These are phyloP conservation scores for Drosophila bocki DNA, from an alignment of 1,140 invertebrate genomes.

Conservation along the genomic window DNA sequence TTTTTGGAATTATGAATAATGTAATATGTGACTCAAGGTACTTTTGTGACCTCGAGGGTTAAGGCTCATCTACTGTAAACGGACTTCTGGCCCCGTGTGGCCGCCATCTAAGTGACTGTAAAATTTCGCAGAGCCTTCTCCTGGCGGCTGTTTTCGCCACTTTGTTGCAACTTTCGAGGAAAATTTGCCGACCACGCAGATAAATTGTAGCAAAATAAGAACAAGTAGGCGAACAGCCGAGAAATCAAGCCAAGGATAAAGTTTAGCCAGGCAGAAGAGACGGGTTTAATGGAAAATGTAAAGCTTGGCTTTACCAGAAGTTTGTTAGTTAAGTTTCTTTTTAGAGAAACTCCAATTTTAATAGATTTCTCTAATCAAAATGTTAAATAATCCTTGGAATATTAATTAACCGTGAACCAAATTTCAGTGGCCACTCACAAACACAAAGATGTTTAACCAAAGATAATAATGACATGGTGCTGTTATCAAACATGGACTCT, in stretches of 20 bases:
- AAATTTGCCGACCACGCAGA: not conserved
- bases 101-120: conserved; percentile 16
- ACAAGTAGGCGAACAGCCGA: conserved; percentile 17
- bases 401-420: not conserved
- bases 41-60: too few relatives aligned
- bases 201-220: conserved; percentile 21
- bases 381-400: not conserved
- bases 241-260: conserved; percentile 53
- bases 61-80: conserved; percentile 35
- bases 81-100: not conserved
- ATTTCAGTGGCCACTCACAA: not conserved
- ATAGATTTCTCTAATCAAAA: not conserved
- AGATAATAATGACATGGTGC: not conserved
- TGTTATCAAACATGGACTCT: conserved; percentile 20
- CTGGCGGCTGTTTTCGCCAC: conserved; percentile 13
- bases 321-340: not conserved
- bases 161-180: conserved; percentile 20
- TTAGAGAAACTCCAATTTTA: too few relatives aligned
- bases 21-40: too few relatives aligned
- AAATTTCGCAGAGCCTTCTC: conserved; percentile 4
- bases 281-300: not conserved
- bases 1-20: too few relatives aligned
- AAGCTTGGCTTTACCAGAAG: not conserved
- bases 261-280: not conserved
- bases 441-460: not conserved